Conservation (phyloP, 2,888 invertebrate species). For the Pteria penguin region DNA sequence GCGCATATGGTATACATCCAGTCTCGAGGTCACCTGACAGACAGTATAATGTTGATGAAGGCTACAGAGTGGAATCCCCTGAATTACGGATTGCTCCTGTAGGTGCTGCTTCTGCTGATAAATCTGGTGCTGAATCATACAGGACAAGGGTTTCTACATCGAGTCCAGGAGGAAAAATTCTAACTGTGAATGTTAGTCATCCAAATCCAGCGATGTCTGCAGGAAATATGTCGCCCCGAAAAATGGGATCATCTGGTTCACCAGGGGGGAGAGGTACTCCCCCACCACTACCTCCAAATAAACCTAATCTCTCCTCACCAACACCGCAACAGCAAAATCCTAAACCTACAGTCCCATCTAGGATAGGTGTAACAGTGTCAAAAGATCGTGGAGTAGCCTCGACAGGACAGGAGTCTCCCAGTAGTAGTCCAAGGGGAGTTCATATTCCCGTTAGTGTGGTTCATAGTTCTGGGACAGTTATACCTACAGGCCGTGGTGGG, state of each 20-base stretch:
- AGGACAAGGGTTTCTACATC: constrained; percentile 33
- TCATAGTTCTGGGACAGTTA: constrained; percentile 50
- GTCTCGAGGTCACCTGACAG: constrained; percentile 49
- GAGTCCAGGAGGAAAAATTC: constrained; percentile 69
- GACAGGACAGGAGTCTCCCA: constrained; percentile 46
- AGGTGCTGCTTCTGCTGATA: constrained; percentile 57
- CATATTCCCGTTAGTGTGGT: constrained; percentile 75
- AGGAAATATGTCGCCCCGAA: constrained; percentile 57
- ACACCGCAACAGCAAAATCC: constrained; percentile 38
- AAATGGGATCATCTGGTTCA: constrained; percentile 50
- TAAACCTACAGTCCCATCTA: constrained; percentile 69
- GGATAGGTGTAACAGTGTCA: constrained; percentile 63
- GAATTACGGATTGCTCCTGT: constrained; percentile 59
- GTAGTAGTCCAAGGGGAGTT: constrained; percentile 53
- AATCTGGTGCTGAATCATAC: constrained; percentile 44
- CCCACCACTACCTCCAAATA: constrained; percentile 78
- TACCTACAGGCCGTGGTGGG: constrained; percentile 50
- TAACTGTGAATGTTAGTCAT: constrained; percentile 50
- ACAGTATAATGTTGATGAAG: constrained; percentile 30
- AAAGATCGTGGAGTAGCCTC: constrained; percentile 63
- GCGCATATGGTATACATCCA: constrained; percentile 38
- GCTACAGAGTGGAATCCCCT: constrained; percentile 46
- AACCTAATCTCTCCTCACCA: constrained; percentile 70
- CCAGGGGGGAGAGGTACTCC: constrained; percentile 70
- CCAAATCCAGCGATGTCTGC: constrained; percentile 35